phyloP scores from a whole-genome alignment of 2,888 invertebrate genomes.

The Leptinotarsa juncta region DNA sequence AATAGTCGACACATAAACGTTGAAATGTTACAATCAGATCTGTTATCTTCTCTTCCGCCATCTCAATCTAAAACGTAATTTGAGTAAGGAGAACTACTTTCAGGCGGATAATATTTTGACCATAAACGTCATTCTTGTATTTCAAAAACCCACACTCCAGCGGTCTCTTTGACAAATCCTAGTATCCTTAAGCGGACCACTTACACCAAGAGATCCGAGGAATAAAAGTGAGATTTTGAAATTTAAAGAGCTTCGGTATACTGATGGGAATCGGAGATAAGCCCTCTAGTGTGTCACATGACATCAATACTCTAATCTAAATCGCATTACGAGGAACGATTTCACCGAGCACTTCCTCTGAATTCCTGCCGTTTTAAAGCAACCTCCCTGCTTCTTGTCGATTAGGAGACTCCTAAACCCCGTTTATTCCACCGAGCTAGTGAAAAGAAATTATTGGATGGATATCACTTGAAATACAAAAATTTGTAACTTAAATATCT shows the following conservation, averaged over 20 bases:
- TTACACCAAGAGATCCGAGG: not conserved
- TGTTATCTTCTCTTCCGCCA: not conserved
- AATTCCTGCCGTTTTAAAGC: constrained; percentile 7
- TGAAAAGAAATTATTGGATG: too few species aligned
- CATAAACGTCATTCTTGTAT: not conserved
- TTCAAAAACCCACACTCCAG: constrained; percentile 7
- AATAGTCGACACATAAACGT: too few species aligned
- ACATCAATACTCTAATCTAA: constrained; percentile 63
- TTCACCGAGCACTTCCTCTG: not conserved
- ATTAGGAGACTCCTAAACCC: constrained; percentile 13
- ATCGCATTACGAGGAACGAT: constrained; percentile 57
- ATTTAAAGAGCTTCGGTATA: constrained; percentile 9
- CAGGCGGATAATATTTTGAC: not conserved
- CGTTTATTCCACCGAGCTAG: not conserved
- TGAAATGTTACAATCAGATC: too few species aligned
- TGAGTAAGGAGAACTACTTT: not conserved
- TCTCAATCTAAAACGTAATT: not conserved
- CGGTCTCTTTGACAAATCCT: not conserved
- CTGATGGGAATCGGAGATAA: constrained; percentile 58
- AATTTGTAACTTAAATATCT: too few species aligned
- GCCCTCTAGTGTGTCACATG: constrained; percentile 61
- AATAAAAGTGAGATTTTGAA: constrained; percentile 9
- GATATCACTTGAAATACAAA: too few species aligned
- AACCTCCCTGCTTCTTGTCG: constrained; percentile 5
- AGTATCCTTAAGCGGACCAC: not conserved